A percentile compares a stretch with the other conserved stretches of the same genome.
phyloP scores from a whole-genome alignment of 2,797 vertebrate genomes.

The Gila robusta region DNA sequence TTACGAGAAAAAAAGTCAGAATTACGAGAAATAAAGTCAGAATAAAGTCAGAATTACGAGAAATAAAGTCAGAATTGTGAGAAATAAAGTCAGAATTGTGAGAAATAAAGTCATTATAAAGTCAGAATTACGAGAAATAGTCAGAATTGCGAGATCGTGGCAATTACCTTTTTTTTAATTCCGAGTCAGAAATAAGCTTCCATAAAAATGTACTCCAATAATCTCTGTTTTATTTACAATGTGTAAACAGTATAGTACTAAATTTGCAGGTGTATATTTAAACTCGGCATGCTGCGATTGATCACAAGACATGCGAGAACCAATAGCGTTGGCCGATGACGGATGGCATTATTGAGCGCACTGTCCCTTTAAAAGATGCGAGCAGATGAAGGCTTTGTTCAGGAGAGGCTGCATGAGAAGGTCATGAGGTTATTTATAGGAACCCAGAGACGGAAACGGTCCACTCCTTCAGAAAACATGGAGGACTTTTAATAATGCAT shows the following conservation, averaged over 20 bases:
- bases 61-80: not conserved
- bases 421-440: slow-evolving; percentile 58
- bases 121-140: too few species aligned
- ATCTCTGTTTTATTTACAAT: not conserved
- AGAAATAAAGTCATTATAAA: too few species aligned
- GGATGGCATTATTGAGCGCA: not conserved
- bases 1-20: rapidly evolving
- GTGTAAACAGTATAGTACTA: not conserved
- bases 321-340: not conserved
- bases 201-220: not conserved
- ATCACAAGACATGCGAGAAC: not conserved
- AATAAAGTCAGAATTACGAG: too few species aligned
- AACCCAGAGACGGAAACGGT: slow-evolving; percentile 60
- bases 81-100: too few species aligned
- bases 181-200: not conserved
- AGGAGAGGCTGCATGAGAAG: slow-evolving; percentile 40
- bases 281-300: not conserved
- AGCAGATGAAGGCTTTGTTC: not conserved
- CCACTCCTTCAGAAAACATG: slow-evolving; percentile 58
- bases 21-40: not conserved
- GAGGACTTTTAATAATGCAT: slow-evolving; percentile 68
- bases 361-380: slow-evolving; percentile 3
- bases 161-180: not conserved
- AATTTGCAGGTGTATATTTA: not conserved
- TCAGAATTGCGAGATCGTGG: not conserved